Evolutionary conservation across 2,113 vertebrate species (phyloP), one percentile per base, ranked within the genome.

Genomic region (Mesembrinibis cayennensis): DNA sequence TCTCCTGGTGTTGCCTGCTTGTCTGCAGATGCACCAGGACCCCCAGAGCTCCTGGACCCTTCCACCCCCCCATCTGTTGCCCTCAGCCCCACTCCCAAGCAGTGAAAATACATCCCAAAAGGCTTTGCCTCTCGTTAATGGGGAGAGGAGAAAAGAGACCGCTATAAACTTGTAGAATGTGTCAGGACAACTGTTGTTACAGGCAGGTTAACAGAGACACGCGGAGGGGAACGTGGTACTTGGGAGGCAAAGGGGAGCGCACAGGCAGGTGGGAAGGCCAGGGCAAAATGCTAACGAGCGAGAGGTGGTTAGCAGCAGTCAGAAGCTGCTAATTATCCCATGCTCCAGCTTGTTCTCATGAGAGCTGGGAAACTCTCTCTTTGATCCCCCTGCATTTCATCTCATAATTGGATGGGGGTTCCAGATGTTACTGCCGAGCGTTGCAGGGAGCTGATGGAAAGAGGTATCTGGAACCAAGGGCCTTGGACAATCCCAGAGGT

Each of bases 321-420:
- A 34, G 90, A 56, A 72, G 80, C 95, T 89, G 86, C 90, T 94
- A 40, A 96, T 96, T 92, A 96, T 87, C 92, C 92, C 96, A 79
- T 21, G 36, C 72, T 93, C 55, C 77, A 59, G 83, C 94, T 87
- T 72, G 69, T 79, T 95, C 94, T 95, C 82, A 10, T 52, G 81
- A 70, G 91, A 89, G 80, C 56, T 62, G n/a, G 83, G 80, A 87
- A 91, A n/a, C 89, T 77, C 77, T 80, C 29, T 61, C 93, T 97
- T 95, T 96, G 94, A 97, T 97, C 94, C 77, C 90, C 91, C 77
- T 76, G 82, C 62, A 61, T 87, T 90, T 87, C 69, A 78, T 76
- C 86, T 93, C 53, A 6, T 96, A 94, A 95, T 70, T 76, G 93
- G 65, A 53, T 42, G 52, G 81, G 59, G 89, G 15, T 61, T 95